Base-by-base conservation (phyloP, 2,113 vertebrate species). In the Xyrauchen texanus region DNA sequence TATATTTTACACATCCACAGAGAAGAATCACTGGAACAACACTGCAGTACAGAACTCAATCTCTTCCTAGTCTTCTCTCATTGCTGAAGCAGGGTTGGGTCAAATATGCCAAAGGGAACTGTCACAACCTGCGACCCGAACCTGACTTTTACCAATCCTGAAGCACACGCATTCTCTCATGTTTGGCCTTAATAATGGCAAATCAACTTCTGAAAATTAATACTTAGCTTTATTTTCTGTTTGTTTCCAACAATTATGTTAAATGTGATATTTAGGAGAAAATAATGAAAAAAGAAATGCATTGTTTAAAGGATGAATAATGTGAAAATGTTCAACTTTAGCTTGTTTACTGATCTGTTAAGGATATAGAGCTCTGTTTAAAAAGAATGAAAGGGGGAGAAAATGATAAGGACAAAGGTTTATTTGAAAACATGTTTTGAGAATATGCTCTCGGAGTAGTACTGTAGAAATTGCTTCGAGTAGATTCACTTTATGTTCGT, bases 381-480 rank as follows among this genome's bases (percentile, higher is more conserved):
- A 68, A 82, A 66, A 76, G 82, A 76, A 78, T 85, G 85, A 86
- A 73, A 70, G 52, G 90, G 85, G 77, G 74, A 79, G 91, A 85
- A 87, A 90, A 87, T 84, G 80, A 34, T 79, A 86, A 87, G 88
- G 84, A 88, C 95, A 92, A 95, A 94, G 82, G 75, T 91, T 93
- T 94, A 96, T 96, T 95, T 96, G 94, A 96, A 93, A 86, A 95
- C 94, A 97, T 97, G 96, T 96, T 34, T 34, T 34, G 21, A 34
- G 21, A 34, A 34, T 34, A 34, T 34, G 21, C 21, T 34, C 21
- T 34, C 21, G 21, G 21, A 34, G 95, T 97, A 96, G 96, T 97
- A 93, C 96, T 94, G 94, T 96, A 95, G 95, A 95, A 96, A 95
- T 95, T 95, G 96, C 92, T 91, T 93, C 93, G 93, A 95, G 95